These are phyloP conservation scores for Pogonophryne albipinna DNA, from an alignment of 2,797 vertebrate genomes.

Conservation along the genomic window DNA sequence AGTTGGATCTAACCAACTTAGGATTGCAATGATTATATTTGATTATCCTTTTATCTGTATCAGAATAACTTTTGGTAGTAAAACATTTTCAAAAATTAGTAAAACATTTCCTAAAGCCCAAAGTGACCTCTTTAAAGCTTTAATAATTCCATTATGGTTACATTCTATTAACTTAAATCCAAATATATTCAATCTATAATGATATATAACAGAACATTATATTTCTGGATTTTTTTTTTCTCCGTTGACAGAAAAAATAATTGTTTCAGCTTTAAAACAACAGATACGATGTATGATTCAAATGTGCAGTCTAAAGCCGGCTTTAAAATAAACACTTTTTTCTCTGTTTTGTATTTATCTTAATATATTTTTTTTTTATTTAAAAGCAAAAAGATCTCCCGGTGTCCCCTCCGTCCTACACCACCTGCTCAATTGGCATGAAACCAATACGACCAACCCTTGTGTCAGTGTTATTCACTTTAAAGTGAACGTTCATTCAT, in stretches of 20 bases:
- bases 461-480: constrained; percentile 23
- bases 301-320: not conserved
- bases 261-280: not conserved
- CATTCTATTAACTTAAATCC: not conserved
- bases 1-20: not conserved
- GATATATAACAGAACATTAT: not conserved
- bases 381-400: not conserved
- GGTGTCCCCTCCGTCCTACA: not conserved
- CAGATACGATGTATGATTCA: not conserved
- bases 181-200: not conserved
- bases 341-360: not conserved
- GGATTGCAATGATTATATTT: not conserved
- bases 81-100: too few species aligned
- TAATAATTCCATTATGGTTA: not conserved
- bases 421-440: not conserved
- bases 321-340: not conserved
- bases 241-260: not conserved
- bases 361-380: not conserved
- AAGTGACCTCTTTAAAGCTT: not conserved
- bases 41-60: too few species aligned
- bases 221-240: too few species aligned
- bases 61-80: too few species aligned
- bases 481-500: constrained; percentile 37
- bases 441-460: constrained; percentile 1
- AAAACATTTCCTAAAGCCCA: too few species aligned